phyloP scores from a whole-genome alignment of 2,797 vertebrate species.

The Ara ararauna region DNA sequence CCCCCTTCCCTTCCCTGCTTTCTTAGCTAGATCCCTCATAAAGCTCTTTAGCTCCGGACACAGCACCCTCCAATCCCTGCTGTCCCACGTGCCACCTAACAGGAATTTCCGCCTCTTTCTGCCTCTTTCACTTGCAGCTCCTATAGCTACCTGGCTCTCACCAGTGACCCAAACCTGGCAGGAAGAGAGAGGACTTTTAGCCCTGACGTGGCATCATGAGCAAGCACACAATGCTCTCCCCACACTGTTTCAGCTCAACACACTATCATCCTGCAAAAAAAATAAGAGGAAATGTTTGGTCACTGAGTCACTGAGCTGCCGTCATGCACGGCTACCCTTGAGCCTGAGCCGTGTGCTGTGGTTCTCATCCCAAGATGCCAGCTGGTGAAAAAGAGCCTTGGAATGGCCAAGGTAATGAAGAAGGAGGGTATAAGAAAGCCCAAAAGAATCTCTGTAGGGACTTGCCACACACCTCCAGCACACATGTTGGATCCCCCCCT shows the following conservation, averaged over 20 bases:
- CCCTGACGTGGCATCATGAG: background rate
- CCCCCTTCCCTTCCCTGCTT: background rate
- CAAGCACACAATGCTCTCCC: background rate
- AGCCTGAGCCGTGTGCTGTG: background rate
- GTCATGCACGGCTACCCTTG: background rate
- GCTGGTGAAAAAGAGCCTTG: background rate
- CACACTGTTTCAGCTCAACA: background rate
- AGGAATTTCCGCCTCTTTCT: background rate
- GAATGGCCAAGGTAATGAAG: background rate
- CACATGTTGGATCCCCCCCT: background rate
- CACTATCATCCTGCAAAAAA: background rate
- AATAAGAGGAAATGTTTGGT: background rate
- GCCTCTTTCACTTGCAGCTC: background rate
- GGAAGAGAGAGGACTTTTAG: background rate
- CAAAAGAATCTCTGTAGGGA: background rate
- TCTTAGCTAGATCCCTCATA: background rate
- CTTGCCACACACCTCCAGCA: background rate
- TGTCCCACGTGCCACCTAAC: accelerated
- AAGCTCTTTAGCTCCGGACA: background rate
- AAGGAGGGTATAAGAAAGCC: background rate
- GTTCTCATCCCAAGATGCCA: background rate
- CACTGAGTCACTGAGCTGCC: background rate
- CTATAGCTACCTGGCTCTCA: background rate
- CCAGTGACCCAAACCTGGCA: background rate
- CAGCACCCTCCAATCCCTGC: background rate